Evolutionary conservation across 2,797 vertebrate genomes (phyloP).

Genomic region (Orientallactaga sibirica): DNA sequence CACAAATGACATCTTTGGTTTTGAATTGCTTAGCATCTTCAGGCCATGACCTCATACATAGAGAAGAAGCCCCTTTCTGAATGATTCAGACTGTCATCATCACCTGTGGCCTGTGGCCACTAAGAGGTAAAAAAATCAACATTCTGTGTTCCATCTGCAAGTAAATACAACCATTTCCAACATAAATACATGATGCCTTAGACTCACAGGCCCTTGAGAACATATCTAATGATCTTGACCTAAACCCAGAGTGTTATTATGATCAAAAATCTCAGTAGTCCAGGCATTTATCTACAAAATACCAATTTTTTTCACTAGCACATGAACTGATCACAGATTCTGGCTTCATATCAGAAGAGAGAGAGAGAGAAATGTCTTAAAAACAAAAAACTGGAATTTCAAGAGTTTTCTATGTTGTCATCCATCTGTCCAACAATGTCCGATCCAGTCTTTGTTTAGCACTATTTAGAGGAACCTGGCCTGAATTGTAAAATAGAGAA

Average conservation of each 20-base stretch:
- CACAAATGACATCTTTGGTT: neutral
- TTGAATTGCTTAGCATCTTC: neutral
- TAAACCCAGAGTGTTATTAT: neutral
- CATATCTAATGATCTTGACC: neutral
- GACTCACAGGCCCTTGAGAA: neutral
- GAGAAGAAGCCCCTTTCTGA: neutral
- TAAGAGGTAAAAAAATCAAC: neutral
- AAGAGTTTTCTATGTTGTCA: neutral
- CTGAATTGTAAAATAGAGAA: neutral
- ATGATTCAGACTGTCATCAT: neutral
- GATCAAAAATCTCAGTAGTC: neutral
- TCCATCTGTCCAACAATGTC: neutral
- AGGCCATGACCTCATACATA: neutral
- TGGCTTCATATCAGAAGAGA: neutral
- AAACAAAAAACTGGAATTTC: conserved; percentile 1
- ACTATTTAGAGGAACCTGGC: neutral
- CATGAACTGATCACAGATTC: neutral
- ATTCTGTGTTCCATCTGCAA: neutral
- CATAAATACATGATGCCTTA: neutral
- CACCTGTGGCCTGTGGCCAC: neutral
- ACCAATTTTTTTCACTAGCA: neutral
- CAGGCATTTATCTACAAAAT: neutral
- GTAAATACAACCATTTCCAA: conserved; percentile 53
- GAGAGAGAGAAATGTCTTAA: neutral
- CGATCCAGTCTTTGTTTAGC: neutral